phyloP scores from a whole-genome alignment of 2,888 invertebrate species.

The Microctonus brassicae region DNA sequence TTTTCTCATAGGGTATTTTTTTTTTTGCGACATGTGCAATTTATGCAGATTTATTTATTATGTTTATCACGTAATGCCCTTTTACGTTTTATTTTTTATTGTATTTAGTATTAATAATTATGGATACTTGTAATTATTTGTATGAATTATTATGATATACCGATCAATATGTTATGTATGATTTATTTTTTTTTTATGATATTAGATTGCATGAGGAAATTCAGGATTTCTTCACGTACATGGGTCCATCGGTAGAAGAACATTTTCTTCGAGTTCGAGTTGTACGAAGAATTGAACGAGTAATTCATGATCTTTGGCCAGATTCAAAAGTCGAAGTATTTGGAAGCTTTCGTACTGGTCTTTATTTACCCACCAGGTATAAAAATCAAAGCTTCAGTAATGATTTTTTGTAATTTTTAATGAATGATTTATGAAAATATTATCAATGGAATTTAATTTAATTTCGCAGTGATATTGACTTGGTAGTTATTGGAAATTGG shows the following conservation, averaged over 20 bases:
- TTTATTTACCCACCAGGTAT: slow-evolving; percentile 96
- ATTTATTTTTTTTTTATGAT: slow-evolving; percentile 43
- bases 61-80: background rate
- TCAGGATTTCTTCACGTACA: slow-evolving; percentile 94
- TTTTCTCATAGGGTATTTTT: slow-evolving; percentile 9
- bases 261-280: slow-evolving; percentile 90
- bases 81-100: background rate
- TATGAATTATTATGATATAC: slow-evolving; percentile 6
- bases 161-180: background rate
- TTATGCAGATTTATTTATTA: background rate
- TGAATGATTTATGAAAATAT: too few relatives aligned
- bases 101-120: too few relatives aligned
- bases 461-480: slow-evolving; percentile 77
- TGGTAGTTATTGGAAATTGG: slow-evolving; percentile 82
- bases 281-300: slow-evolving; percentile 88
- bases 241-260: slow-evolving; percentile 93
- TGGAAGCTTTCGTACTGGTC: slow-evolving; percentile 96
- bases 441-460: slow-evolving; percentile 5
- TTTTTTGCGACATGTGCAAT: background rate
- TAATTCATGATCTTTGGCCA: slow-evolving; percentile 92
- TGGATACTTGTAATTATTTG: background rate
- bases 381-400: background rate
- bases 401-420: background rate
- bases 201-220: slow-evolving; percentile 95
- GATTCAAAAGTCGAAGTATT: slow-evolving; percentile 96